A percentile compares a stretch with the other conserved stretches of the same genome.
These are phyloP conservation scores for Scaptomyza parva DNA, from an alignment of 2,888 invertebrate genomes.

Conservation along the genomic window DNA sequence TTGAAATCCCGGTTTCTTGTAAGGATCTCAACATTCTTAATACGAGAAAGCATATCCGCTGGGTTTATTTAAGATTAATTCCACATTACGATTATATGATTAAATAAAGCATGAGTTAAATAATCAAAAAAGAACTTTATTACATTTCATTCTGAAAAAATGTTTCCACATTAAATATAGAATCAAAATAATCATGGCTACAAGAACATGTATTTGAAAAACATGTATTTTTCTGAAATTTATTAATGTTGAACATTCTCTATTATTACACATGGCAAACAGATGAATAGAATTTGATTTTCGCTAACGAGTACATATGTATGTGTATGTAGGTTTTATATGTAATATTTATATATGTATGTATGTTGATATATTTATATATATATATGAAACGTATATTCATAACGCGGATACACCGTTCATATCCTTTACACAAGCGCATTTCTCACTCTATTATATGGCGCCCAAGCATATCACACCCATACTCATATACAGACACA, in stretches of 20 bases:
- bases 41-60: too few relatives aligned
- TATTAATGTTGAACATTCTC: constrained; percentile 22
- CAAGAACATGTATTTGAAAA: not conserved
- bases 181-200: not conserved
- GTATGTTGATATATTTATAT: constrained; percentile 35
- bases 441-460: constrained; percentile 71
- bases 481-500: too few relatives aligned
- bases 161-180: not conserved
- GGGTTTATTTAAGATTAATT: too few relatives aligned
- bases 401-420: constrained; percentile 76
- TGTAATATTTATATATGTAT: constrained; percentile 9
- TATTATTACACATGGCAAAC: constrained; percentile 26
- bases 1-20: too few relatives aligned
- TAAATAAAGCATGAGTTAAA: not conserved
- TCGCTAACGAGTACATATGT: constrained; percentile 31
- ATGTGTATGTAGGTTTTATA: not conserved
- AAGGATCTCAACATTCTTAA: too few relatives aligned
- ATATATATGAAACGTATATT: constrained; percentile 57
- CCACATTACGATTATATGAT: too few relatives aligned
- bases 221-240: constrained; percentile 5
- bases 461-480: constrained; percentile 27
- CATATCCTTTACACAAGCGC: constrained; percentile 70
- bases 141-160: not conserved
- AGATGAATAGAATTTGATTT: constrained; percentile 32
- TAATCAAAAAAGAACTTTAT: not conserved